Conservation (phyloP, 2,797 vertebrate species). For the Geotrypetes seraphini region DNA sequence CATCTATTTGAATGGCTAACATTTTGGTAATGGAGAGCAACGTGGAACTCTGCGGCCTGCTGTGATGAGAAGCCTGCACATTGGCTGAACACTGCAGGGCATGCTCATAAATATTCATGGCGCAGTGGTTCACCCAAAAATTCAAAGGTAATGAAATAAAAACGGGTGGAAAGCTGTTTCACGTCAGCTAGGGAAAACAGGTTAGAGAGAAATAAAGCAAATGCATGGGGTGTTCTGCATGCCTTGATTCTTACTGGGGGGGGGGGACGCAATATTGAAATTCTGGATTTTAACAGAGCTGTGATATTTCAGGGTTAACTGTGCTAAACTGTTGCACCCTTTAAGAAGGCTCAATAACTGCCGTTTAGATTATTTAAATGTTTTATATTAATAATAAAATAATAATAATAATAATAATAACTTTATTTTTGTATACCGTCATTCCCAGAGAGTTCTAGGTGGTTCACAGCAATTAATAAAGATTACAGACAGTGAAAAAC, state of each 20-base stretch:
- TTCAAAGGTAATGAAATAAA: constrained; percentile 50
- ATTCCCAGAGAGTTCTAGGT: no score
- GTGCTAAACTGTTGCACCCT: no score
- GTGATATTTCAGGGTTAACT: background rate
- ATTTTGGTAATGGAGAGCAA: constrained; percentile 51
- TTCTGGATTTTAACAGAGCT: no score
- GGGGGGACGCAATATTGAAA: no score
- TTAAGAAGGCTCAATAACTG: no score
- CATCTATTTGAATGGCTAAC: constrained; percentile 51
- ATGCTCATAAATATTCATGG: constrained; percentile 67
- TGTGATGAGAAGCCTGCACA: constrained; percentile 46
- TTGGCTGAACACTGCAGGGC: constrained; percentile 45
- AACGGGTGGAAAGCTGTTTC: constrained; percentile 37
- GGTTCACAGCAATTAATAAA: no score
- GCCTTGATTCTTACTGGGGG: constrained; percentile 4
- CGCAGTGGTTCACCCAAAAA: constrained; percentile 48
- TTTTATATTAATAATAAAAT: no score
- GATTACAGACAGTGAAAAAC: no score
- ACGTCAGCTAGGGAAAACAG: constrained; percentile 15
- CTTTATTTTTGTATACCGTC: no score
- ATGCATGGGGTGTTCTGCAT: constrained; percentile 6
- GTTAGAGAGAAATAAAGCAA: constrained; percentile 10
- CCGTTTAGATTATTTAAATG: no score
- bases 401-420: no score
- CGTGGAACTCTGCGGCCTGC: constrained; percentile 49